These are phyloP conservation scores for Antrozous pallidus DNA, from an alignment of 2,797 vertebrate species.

Conservation along the genomic window DNA sequence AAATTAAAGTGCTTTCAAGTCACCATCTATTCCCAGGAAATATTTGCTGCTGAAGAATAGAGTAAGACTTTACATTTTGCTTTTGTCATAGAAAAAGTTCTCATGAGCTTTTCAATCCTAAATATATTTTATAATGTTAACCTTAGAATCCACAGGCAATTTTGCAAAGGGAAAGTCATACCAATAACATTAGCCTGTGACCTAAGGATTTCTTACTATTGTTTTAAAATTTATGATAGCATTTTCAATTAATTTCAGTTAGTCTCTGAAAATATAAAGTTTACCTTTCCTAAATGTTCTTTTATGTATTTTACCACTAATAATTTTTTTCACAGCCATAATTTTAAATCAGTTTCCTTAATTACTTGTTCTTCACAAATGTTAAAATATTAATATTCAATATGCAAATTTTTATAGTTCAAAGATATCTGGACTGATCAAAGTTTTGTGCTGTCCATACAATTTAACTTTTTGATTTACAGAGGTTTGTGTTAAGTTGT, in stretches of 20 bases:
- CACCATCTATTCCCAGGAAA: background rate
- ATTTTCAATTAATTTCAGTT: slow-evolving; percentile 17
- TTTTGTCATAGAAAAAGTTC: background rate
- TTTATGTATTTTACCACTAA: background rate
- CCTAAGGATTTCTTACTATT: background rate
- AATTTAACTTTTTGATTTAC: slow-evolving; percentile 17
- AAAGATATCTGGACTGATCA: background rate
- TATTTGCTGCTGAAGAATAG: background rate
- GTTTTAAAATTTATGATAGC: background rate
- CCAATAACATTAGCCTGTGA: background rate
- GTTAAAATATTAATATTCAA: background rate
- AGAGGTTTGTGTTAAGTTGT: background rate
- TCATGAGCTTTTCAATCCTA: background rate
- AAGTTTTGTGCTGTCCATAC: background rate
- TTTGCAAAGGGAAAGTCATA: background rate
- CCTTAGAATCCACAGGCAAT: background rate
- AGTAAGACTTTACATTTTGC: background rate
- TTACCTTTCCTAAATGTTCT: background rate
- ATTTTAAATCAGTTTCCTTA: slow-evolving; percentile 27
- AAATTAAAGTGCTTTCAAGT: slow-evolving; percentile 8
- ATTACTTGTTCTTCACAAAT: background rate
- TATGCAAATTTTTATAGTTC: background rate
- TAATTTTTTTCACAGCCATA: background rate
- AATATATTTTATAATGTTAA: background rate
- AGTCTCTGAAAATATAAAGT: background rate